These are phyloP conservation scores for Leptocoma aspasia DNA, from an alignment of 2,113 vertebrate species.

Conservation along the genomic window DNA sequence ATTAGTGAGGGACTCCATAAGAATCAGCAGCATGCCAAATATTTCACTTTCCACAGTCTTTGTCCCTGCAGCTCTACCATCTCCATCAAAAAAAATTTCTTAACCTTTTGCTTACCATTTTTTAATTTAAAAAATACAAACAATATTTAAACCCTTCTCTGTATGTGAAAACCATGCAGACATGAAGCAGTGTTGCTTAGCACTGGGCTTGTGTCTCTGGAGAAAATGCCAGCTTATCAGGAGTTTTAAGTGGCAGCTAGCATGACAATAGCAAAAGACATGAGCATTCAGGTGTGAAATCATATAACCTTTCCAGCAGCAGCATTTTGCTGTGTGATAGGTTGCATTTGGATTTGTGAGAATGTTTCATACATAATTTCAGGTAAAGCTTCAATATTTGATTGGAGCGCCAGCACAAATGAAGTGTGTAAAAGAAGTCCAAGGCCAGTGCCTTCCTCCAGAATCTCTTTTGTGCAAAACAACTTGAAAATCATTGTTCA, in stretches of 20 bases:
- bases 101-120: neutral
- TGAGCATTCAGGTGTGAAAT: constrained; percentile 7
- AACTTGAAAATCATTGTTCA: neutral
- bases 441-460: neutral
- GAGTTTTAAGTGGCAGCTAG: neutral
- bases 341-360: neutral
- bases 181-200: neutral
- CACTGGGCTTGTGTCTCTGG: neutral
- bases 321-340: neutral
- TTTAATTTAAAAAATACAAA: neutral
- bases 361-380: neutral
- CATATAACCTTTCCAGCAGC: neutral
- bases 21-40: neutral
- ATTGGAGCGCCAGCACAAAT: neutral
- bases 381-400: neutral
- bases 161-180: neutral
- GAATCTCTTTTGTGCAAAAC: neutral
- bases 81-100: neutral
- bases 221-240: neutral
- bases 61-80: neutral
- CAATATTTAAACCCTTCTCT: neutral
- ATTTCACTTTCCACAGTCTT: neutral
- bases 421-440: neutral
- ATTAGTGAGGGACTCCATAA: neutral
- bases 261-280: neutral